Evolutionary conservation across 2,113 vertebrate species (phyloP).

Genomic region (Micromys minutus): DNA sequence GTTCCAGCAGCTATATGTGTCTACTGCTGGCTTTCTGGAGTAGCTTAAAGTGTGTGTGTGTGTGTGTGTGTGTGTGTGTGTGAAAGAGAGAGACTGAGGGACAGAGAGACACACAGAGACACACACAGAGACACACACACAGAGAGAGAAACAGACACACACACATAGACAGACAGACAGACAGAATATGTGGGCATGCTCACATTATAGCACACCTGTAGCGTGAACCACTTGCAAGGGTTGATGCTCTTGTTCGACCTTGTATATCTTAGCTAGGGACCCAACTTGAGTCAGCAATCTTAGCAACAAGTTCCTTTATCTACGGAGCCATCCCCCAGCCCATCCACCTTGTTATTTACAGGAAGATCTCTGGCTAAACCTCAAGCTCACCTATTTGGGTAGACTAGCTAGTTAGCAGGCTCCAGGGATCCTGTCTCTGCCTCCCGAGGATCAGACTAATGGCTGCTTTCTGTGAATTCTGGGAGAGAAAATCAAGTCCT

Average conservation of each 20-base stretch:
- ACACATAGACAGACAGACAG: neutral
- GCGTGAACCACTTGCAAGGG: neutral
- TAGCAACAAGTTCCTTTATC: neutral
- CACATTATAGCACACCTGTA: neutral
- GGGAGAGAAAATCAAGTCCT: neutral
- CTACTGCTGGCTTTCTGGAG: neutral
- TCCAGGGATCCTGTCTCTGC: neutral
- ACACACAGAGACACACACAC: neutral
- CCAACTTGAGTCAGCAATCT: neutral
- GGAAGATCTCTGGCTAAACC: neutral
- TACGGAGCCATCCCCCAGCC: neutral
- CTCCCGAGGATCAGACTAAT: neutral
- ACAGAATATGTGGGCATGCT: no score
- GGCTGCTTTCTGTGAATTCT: no score
- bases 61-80: neutral
- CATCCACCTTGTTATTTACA: neutral
- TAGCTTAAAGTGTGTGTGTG: neutral
- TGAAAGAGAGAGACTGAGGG: neutral
- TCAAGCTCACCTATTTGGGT: neutral
- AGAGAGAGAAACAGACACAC: neutral
- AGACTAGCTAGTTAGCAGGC: no score
- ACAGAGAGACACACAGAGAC: neutral
- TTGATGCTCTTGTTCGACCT: neutral
- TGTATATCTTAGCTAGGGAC: neutral
- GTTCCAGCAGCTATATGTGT: neutral